These are phyloP conservation scores for Octomys mimax DNA, from an alignment of 2,797 vertebrate genomes.

Conservation along the genomic window DNA sequence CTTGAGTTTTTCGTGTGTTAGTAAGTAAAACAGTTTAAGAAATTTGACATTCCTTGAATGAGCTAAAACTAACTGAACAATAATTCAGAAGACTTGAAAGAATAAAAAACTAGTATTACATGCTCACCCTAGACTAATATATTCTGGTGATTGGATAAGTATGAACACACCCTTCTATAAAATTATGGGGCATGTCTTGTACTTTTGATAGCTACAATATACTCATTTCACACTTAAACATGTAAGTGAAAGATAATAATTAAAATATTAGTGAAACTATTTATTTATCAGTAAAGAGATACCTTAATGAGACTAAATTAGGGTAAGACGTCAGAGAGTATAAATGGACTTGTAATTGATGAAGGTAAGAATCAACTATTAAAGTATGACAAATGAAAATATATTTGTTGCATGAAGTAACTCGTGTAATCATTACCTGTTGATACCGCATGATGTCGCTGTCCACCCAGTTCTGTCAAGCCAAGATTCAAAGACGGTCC, in stretches of 20 bases:
- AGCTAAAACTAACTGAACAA: background rate
- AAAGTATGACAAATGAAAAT: constrained; percentile 3
- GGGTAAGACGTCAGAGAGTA: background rate
- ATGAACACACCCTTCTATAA: background rate
- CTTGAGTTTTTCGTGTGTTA: background rate
- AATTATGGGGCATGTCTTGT: background rate
- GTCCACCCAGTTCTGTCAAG: constrained; percentile 51
- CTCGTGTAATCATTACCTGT: constrained; percentile 43
- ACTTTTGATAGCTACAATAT: background rate
- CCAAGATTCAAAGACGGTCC: background rate
- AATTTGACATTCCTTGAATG: background rate
- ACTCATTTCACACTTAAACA: background rate
- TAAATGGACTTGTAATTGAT: background rate
- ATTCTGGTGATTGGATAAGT: background rate
- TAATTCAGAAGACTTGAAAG: background rate
- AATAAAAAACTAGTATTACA: background rate
- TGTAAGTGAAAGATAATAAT: constrained; percentile 24
- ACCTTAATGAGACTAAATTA: background rate
- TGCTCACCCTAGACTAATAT: background rate
- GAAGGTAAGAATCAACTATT: background rate
- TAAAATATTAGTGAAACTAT: background rate
- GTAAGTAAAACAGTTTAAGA: background rate
- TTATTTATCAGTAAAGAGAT: background rate
- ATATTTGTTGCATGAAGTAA: background rate
- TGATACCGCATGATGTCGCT: constrained; percentile 77